These are phyloP conservation scores for Anas platyrhynchos DNA, from an alignment of 2,113 vertebrate genomes.

Conservation along the genomic window DNA sequence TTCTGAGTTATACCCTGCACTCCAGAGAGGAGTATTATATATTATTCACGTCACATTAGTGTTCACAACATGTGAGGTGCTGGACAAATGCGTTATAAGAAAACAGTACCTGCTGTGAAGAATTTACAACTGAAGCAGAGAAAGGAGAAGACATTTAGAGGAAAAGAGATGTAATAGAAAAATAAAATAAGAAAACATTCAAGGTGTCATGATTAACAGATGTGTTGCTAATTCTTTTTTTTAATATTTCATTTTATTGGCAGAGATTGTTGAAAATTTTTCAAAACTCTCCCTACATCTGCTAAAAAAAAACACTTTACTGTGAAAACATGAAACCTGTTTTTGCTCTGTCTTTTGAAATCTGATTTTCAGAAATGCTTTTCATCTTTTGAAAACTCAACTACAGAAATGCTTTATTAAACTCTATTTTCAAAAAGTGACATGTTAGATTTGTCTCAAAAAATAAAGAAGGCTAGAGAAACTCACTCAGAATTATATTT, in stretches of 20 bases:
- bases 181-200: not conserved
- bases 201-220: slow-evolving; percentile 23
- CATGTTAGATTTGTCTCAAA: not conserved
- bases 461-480: not conserved
- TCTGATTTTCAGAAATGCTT: slow-evolving; percentile 2
- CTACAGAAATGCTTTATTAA: not conserved
- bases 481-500: not conserved
- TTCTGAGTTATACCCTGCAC: slow-evolving; percentile 13
- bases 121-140: slow-evolving; percentile 33
- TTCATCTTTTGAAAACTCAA: not conserved
- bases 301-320: not conserved
- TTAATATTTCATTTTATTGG: slow-evolving; percentile 13
- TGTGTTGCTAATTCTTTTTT: slow-evolving; percentile 16
- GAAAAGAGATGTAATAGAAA: not conserved
- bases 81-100: slow-evolving; percentile 44
- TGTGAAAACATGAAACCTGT: not conserved
- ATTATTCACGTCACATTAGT: slow-evolving; percentile 53
- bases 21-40: slow-evolving; percentile 16
- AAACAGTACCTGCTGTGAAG: slow-evolving; percentile 32
- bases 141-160: not conserved
- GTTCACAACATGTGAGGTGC: slow-evolving; percentile 44
- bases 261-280: not conserved
- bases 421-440: not conserved
- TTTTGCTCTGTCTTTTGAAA: not conserved
- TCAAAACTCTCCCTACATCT: not conserved